Base-by-base conservation (phyloP, 2,888 invertebrate genomes). In the Drosophila algonquin region DNA sequence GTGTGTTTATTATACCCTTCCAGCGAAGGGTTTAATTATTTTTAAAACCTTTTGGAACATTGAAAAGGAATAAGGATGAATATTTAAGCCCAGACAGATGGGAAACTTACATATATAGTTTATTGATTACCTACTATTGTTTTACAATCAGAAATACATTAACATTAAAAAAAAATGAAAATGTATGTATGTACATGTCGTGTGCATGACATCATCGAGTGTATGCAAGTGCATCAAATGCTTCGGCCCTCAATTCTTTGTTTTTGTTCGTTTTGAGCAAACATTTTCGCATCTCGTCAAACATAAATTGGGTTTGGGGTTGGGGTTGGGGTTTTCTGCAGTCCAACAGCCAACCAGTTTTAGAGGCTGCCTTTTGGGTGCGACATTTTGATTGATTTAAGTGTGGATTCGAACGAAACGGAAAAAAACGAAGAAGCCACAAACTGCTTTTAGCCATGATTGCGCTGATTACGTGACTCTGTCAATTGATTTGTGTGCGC, bases 401-500 rank as follows among this genome's bases (percentile, higher is more conserved):
- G 63, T 16, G 51, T 52, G 30, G 40, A 40, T n/a, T 46, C 32
- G 52, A 51, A 55, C 61, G 70, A 69, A 62, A 4, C 14, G 53
- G 12, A 14, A 35, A 30, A 45, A 56, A 51, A 56, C 55, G 70
- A 69, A 62, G 71, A 70, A 71, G 63, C 52, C 56, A 27, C 64
- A 55, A 64, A 58, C 47, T 58, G 57, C 30, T 54, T 63, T 63
- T 63, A 54, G 69, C 74, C 81, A 81, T 83, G 83, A 87, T 83
- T 81, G 84, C 80, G 83, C 87, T 80, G 81, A 83, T 83, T 84
- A 84, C 87, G 83, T 84, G 83, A 87, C 83, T 87, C 77, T 77
- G 81, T 75, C 87, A 87, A 84, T 87, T 81, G 87, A 81, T 87
- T 87, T 80, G 77, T 79, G 75, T 67, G 76, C 76, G 64, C 72